These are phyloP conservation scores for Dromaius novaehollandiae DNA, from an alignment of 2,113 vertebrate species.

Conservation along the genomic window DNA sequence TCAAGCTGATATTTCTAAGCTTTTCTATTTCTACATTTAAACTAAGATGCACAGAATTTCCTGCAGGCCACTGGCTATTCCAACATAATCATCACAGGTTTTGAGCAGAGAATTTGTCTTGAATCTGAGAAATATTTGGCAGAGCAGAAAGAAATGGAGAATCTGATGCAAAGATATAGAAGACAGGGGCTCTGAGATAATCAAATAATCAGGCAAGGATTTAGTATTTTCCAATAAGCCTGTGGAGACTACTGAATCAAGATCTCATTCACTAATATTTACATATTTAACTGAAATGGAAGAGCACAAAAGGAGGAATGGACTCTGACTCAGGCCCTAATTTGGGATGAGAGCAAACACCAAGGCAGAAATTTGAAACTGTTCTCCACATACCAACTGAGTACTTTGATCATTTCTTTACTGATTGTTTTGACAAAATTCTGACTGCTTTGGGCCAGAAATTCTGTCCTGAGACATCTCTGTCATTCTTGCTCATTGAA, in stretches of 20 bases:
- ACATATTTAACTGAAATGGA: neutral
- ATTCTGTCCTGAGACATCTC: neutral
- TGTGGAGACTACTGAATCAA: neutral
- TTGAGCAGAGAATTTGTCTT: neutral
- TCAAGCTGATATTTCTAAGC: neutral
- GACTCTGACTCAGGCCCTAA: neutral
- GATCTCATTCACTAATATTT: neutral
- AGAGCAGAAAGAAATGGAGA: neutral
- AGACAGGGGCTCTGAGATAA: neutral
- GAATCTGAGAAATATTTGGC: neutral
- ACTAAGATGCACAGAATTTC: neutral
- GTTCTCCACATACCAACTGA: fast-evolving
- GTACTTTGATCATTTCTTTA: fast-evolving
- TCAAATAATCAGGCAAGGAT: neutral
- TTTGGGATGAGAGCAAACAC: neutral
- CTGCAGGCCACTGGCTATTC: neutral
- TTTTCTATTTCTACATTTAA: neutral
- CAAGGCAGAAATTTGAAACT: neutral
- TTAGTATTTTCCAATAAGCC: neutral
- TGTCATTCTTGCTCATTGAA: neutral
- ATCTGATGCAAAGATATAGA: neutral
- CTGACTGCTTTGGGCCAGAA: neutral
- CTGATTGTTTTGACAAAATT: neutral
- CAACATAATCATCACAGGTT: neutral
- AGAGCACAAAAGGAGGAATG: neutral